These are phyloP conservation scores for Gyps fulvus DNA, from an alignment of 2,113 vertebrate species.

Conservation along the genomic window DNA sequence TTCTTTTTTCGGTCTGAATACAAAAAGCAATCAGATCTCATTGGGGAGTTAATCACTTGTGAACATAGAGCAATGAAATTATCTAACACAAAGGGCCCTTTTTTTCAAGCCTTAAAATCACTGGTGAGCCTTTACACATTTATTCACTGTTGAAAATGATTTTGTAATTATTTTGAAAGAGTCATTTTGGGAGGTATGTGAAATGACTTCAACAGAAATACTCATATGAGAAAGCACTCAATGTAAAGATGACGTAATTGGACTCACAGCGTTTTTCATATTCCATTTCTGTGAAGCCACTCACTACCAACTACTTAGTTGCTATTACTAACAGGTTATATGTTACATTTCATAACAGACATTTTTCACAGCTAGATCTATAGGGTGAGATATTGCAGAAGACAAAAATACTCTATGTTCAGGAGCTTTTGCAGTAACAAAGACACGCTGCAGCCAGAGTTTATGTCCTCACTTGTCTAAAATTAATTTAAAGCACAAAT, in stretches of 20 bases:
- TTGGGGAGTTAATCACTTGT: slow-evolving; percentile 65
- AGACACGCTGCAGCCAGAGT: not conserved
- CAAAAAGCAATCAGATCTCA: slow-evolving; percentile 60
- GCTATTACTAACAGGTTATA: not conserved
- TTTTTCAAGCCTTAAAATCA: slow-evolving; percentile 46
- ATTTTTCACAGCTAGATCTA: slow-evolving; percentile 3
- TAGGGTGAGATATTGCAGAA: not conserved
- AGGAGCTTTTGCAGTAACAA: not conserved
- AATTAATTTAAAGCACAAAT: slow-evolving; percentile 19
- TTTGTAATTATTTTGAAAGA: slow-evolving; percentile 62
- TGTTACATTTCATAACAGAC: not conserved
- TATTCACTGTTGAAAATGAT: slow-evolving; percentile 55
- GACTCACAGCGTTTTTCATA: not conserved
- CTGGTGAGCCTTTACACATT: slow-evolving; percentile 45
- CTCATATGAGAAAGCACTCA: slow-evolving; percentile 16
- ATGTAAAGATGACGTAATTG: slow-evolving; percentile 34
- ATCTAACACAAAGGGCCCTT: slow-evolving; percentile 36
- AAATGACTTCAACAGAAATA: slow-evolving; percentile 47
- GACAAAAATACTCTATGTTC: not conserved
- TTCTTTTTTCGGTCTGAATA: slow-evolving; percentile 25
- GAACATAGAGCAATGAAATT: slow-evolving; percentile 58
- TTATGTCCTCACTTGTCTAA: not conserved
- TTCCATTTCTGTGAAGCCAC: not conserved
- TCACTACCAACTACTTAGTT: not conserved
- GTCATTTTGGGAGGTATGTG: slow-evolving; percentile 38